A percentile compares a stretch with the other conserved stretches of the same genome.
phyloP scores from a whole-genome alignment of 1,140 invertebrate species.

The Ceratitis capitata region DNA sequence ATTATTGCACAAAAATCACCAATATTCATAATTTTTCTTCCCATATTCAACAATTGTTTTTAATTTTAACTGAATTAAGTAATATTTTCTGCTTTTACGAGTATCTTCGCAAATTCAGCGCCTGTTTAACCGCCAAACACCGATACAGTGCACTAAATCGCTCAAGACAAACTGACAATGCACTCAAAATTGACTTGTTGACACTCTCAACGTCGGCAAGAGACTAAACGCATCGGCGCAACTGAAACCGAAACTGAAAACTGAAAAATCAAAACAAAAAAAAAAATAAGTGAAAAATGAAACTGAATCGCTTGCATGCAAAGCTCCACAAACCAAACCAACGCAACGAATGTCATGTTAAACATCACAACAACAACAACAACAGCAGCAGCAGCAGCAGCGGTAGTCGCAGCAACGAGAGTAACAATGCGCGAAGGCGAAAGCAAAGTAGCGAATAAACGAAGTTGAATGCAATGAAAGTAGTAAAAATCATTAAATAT shows the following conservation, averaged over 20 bases:
- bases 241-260: slow-evolving; percentile 34
- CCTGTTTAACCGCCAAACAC: not conserved
- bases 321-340: not conserved
- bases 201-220: slow-evolving; percentile 17
- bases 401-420: not conserved
- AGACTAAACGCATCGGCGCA: slow-evolving; percentile 31
- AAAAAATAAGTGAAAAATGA: slow-evolving; percentile 24
- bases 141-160: not conserved
- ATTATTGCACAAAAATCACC: not conserved
- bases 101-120: not conserved
- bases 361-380: not conserved
- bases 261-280: slow-evolving; percentile 11
- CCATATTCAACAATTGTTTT: not conserved
- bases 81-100: too few relatives aligned
- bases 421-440: not conserved
- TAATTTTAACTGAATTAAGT: not conserved
- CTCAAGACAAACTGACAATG: not conserved
- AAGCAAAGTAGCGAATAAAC: slow-evolving; percentile 4
- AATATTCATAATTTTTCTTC: not conserved
- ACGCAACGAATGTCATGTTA: not conserved
- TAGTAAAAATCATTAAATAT: too few relatives aligned
- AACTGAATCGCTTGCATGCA: slow-evolving; percentile 15
- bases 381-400: not conserved
- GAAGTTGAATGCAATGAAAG: slow-evolving; percentile 25
- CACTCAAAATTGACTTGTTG: slow-evolving; percentile 27